A percentile compares a stretch with the other conserved stretches of the same genome.
Conservation (phyloP, 2,113 vertebrate genomes). For the Carassius auratus region DNA sequence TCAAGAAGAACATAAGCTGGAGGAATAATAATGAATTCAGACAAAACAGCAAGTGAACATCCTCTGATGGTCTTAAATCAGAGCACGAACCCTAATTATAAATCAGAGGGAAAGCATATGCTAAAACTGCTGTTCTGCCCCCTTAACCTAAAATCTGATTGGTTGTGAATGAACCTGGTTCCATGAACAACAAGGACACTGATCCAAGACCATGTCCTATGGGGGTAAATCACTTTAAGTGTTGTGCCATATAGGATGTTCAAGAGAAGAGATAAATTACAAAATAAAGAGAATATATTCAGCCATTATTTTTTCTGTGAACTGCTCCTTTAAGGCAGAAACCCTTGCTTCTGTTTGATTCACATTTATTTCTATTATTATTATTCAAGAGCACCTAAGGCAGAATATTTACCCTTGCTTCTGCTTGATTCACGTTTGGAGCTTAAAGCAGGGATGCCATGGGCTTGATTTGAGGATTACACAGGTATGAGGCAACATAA, state of each 20-base stretch:
- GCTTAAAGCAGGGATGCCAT: constrained; percentile 48
- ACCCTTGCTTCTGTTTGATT: too few species aligned
- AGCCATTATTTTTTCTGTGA: neutral
- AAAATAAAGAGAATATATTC: neutral
- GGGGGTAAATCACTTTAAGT: neutral
- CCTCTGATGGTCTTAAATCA: neutral
- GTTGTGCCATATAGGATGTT: neutral
- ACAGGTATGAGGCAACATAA: constrained; percentile 58
- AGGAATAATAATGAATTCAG: neutral
- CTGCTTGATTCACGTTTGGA: constrained; percentile 10
- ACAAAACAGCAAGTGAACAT: neutral
- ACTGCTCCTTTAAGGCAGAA: neutral
- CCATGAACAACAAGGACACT: neutral
- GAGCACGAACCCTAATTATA: neutral
- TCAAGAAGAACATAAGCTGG: neutral
- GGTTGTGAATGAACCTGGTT: neutral
- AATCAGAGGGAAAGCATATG: neutral
- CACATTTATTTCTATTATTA: too few species aligned
- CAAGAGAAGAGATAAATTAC: neutral
- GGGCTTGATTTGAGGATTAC: constrained; percentile 63
- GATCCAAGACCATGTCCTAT: neutral
- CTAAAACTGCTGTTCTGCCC: neutral
- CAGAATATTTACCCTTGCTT: neutral
- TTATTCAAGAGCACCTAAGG: too few species aligned
- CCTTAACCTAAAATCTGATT: neutral